Conservation (phyloP, 2,888 invertebrate genomes). For the Periphyllus acericola region DNA sequence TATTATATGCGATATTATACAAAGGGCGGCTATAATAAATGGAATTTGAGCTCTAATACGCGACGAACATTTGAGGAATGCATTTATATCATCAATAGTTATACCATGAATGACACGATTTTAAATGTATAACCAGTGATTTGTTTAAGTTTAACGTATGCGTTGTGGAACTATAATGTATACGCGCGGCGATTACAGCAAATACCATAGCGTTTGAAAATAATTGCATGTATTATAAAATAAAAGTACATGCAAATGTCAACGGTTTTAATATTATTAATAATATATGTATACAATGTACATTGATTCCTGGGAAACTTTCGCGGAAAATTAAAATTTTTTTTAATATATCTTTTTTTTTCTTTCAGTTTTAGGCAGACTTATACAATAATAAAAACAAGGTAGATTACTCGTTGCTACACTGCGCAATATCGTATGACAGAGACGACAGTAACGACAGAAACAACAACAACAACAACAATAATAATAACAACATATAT, state of each 20-base stretch:
- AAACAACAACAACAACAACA: neutral
- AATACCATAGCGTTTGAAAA: neutral
- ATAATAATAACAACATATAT: neutral
- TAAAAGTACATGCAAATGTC: neutral
- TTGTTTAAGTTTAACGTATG: too few relatives aligned
- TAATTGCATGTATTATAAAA: neutral
- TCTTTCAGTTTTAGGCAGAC: neutral
- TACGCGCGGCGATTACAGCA: neutral
- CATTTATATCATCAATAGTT: neutral
- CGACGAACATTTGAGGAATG: neutral
- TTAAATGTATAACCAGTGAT: neutral
- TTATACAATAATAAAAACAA: neutral
- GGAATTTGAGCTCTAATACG: neutral
- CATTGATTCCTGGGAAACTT: neutral
- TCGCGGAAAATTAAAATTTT: neutral
- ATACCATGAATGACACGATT: neutral
- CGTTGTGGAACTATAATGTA: too few relatives aligned
- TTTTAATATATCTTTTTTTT: neutral
- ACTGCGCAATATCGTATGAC: neutral
- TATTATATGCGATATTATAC: neutral
- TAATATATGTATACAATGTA: neutral
- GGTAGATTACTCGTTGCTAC: neutral
- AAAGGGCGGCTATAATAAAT: neutral
- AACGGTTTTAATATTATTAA: neutral
- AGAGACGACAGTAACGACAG: neutral